Percentiles rank a stretch among this genome's conserved stretches.
Evolutionary conservation across 2,888 invertebrate species (phyloP).

Genomic region (Melipona bicolor): DNA sequence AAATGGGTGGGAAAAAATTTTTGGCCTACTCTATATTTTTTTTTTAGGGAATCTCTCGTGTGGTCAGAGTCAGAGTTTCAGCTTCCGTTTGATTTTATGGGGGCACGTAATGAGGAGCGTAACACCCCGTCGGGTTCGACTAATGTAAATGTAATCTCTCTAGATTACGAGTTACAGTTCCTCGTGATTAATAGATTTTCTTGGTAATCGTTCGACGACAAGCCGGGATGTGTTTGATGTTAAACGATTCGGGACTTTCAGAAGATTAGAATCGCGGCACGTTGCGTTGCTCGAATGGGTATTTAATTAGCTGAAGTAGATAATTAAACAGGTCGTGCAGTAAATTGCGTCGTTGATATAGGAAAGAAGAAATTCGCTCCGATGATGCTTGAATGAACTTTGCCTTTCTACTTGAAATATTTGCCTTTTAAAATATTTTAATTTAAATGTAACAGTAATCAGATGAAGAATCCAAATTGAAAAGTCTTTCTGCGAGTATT

Average conservation of each 20-base stretch:
- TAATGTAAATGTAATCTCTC: background rate
- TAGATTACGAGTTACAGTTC: background rate
- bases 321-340: background rate
- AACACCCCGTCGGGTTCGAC: background rate
- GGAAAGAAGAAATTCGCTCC: background rate
- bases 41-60: too few relatives aligned
- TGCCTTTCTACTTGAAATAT: background rate
- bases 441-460: background rate
- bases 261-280: background rate
- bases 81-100: background rate
- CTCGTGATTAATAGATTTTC: slow-evolving; percentile 5
- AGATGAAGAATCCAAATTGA: background rate
- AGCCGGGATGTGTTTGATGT: background rate
- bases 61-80: background rate
- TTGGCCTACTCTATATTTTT: too few relatives aligned
- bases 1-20: too few relatives aligned
- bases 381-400: background rate
- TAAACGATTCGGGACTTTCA: background rate
- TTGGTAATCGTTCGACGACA: background rate
- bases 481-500: background rate
- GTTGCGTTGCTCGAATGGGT: background rate
- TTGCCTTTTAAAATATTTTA: background rate
- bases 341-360: background rate
- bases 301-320: background rate
- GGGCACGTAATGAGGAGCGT: background rate